Evolutionary conservation across 2,113 vertebrate genomes (phyloP), one percentile per base, ranked within the genome.

Genomic region (Apeltes quadracus): DNA sequence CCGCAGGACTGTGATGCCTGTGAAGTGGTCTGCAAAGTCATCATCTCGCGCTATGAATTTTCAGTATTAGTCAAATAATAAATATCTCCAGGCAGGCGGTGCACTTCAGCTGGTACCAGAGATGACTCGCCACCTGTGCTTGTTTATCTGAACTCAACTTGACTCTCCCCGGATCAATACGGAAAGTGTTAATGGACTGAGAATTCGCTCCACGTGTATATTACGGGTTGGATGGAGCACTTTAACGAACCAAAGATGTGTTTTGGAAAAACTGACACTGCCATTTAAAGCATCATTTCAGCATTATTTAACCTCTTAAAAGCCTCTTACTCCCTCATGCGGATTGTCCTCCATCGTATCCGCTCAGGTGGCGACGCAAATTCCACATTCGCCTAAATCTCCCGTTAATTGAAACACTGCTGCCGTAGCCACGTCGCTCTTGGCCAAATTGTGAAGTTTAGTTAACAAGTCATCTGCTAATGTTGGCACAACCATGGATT

Each of bases 371-470:
- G 77, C 72, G 83, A 63, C 65, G 74, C 58, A 71, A 81, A 91
- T 93, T 91, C 83, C 65, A 74, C 81, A 92, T 90, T 92, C 90
- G 79, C 84, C 92, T 88, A 88, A 90, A 90, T 92, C 88, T 81
- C 73, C 83, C 86, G 91, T 91, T 92, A 88, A 92, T 90, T 92
- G 83, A 88, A 89, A 88, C 87, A 68, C 57, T 72, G 9, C 81
- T 36, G 63, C 81, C 70, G 83, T 78, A 48, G 72, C 79, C 72
- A 29, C 27, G 39, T 81, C 83, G 83, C 86, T 83, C 65, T 69
- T 44, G 83, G 88, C 87, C 68, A 82, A 83, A 90, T 87, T 85
- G 74, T 84, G 87, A 90, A 90, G 88, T 92, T 92, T 84, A 89
- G 88, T 90, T 89, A 89, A 86, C 91, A 88, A 90, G 91, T 90